Evolutionary conservation across 2,113 vertebrate genomes (phyloP).

Genomic region (Xerus inauris): DNA sequence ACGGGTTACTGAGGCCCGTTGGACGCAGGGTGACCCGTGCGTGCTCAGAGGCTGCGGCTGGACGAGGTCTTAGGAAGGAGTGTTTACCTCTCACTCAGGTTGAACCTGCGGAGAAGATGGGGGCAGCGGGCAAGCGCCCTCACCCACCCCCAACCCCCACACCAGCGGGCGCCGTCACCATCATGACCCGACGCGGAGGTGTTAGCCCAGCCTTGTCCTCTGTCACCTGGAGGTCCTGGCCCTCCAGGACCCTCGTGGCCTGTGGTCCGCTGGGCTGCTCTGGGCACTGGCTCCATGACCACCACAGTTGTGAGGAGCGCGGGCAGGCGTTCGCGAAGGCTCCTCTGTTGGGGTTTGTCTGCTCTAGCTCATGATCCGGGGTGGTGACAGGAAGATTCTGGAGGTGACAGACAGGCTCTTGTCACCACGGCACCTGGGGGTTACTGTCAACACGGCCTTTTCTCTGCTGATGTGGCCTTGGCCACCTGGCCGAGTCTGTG

Average conservation of each 20-base stretch:
- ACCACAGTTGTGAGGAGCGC: background rate
- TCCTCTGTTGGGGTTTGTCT: too few species aligned
- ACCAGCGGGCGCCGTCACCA: too few species aligned
- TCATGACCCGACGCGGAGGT: too few species aligned
- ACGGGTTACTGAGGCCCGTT: accelerated
- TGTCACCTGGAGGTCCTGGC: too few species aligned
- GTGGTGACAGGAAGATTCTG: background rate
- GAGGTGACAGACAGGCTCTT: background rate
- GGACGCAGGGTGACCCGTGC: background rate
- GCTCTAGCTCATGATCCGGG: background rate
- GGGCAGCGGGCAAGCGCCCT: too few species aligned
- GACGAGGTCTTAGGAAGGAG: background rate
- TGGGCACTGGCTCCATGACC: background rate
- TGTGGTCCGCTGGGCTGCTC: too few species aligned
- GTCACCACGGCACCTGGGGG: background rate
- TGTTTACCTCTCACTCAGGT: background rate
- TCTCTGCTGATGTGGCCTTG: background rate
- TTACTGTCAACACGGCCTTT: background rate
- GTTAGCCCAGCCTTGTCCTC: too few species aligned
- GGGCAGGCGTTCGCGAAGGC: background rate
- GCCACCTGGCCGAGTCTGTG: too few species aligned
- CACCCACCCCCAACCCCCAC: accelerated
- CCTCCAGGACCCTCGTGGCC: too few species aligned
- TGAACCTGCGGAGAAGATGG: background rate
- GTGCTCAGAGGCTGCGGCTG: background rate